Conservation (phyloP, 2,888 invertebrate species). For the Eudasyphora cyanicolor region DNA sequence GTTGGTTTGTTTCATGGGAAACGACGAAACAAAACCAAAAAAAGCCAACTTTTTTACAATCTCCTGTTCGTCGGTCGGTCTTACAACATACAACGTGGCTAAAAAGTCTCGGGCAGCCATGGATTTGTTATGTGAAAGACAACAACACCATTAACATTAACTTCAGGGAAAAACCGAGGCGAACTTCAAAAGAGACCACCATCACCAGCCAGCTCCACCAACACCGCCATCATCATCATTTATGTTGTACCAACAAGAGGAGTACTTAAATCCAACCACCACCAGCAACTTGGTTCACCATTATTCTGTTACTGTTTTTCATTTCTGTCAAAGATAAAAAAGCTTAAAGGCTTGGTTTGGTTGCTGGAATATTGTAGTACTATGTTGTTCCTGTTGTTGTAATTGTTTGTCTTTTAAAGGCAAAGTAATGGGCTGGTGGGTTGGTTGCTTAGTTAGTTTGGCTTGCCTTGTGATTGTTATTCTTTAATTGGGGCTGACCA, state of each 20-base stretch:
- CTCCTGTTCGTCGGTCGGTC: constrained; percentile 61
- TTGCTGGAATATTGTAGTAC: not conserved
- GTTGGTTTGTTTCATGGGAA: constrained; percentile 14
- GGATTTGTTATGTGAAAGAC: not conserved
- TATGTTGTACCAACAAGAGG: not conserved
- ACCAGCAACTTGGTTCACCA: not conserved
- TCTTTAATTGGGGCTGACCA: not conserved
- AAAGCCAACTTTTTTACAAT: constrained; percentile 50
- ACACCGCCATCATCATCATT: not conserved
- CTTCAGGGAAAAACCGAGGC: constrained; percentile 35
- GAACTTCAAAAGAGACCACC: constrained; percentile 65
- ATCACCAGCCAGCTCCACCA: constrained; percentile 33
- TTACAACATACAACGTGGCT: constrained; percentile 39
- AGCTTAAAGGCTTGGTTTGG: constrained; percentile 60
- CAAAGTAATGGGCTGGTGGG: not conserved
- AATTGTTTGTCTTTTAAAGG: not conserved
- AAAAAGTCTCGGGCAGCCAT: constrained; percentile 41
- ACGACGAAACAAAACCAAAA: not conserved
- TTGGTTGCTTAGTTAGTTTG: not conserved
- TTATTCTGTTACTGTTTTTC: constrained; percentile 48
- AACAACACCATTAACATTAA: not conserved
- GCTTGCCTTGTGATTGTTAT: not conserved
- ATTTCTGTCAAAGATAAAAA: constrained; percentile 51
- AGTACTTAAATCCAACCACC: not conserved
- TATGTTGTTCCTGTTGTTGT: constrained; percentile 7